phyloP scores from a whole-genome alignment of 2,888 invertebrate genomes.

The Nezara viridula region DNA sequence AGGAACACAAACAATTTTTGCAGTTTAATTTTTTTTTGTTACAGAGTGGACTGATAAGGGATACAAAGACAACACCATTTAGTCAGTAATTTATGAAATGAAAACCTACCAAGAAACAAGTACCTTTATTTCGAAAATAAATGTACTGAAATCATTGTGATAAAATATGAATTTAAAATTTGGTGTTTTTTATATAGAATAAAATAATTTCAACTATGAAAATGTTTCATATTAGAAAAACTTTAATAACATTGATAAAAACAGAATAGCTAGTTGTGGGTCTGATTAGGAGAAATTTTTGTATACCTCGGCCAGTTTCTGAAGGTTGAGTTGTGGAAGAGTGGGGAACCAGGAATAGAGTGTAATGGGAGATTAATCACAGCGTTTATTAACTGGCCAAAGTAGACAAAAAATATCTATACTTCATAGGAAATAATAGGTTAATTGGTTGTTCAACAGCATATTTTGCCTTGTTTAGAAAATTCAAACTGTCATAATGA shows the following conservation, averaged over 20 bases:
- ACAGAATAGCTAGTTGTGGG: neutral
- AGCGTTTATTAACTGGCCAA: too few species aligned
- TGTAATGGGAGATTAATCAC: too few species aligned
- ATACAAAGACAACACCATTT: neutral
- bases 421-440: too few species aligned
- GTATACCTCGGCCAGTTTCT: too few species aligned
- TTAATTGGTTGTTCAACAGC: too few species aligned
- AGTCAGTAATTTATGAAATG: neutral
- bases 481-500: too few species aligned
- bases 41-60: neutral
- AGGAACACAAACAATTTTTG: too few species aligned
- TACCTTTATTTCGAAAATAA: neutral
- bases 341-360: too few species aligned
- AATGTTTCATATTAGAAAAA: neutral
- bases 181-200: too few species aligned
- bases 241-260: neutral
- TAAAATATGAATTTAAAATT: slow-evolving; percentile 9
- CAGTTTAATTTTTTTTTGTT: neutral
- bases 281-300: neutral
- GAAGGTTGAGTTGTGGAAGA: too few species aligned
- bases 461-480: too few species aligned
- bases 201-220: neutral
- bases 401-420: too few species aligned
- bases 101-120: neutral
- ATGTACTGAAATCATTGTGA: slow-evolving; percentile 41